A percentile compares a stretch with the other conserved stretches of the same genome.
Conservation (phyloP, 2,888 invertebrate species). For the Anoncus sp. region DNA sequence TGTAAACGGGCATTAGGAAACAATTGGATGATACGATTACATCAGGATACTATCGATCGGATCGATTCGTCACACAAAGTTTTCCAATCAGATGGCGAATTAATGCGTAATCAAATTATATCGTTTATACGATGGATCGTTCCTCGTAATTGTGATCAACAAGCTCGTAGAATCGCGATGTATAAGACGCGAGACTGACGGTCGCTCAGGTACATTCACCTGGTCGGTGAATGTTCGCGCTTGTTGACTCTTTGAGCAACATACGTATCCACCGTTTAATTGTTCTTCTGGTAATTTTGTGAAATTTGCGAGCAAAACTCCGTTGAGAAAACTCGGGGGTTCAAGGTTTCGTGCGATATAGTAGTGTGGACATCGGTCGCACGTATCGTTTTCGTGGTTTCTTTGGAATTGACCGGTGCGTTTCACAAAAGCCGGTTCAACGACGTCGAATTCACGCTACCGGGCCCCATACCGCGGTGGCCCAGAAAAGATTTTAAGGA, state of each 20-base stretch:
- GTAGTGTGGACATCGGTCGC: neutral
- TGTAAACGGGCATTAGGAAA: neutral
- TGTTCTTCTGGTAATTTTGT: conserved; percentile 23
- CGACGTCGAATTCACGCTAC: conserved; percentile 4
- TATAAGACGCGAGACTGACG: conserved; percentile 23
- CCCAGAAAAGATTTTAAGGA: conserved; percentile 21
- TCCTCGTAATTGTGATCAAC: conserved; percentile 21
- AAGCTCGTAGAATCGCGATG: conserved; percentile 15
- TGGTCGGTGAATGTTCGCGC: conserved; percentile 42
- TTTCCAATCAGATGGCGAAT: neutral
- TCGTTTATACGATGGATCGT: neutral
- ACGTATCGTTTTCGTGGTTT: conserved; percentile 29
- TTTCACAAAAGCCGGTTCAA: conserved; percentile 35
- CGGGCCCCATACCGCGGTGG: conserved; percentile 15
- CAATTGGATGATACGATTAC: neutral
- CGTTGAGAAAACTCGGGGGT: neutral
- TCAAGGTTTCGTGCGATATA: conserved; percentile 9
- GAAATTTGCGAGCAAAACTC: too few relatives aligned
- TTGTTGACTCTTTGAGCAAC: conserved; percentile 26
- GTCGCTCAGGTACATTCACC: conserved; percentile 56
- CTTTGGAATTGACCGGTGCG: conserved; percentile 3
- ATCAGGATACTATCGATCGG: neutral
- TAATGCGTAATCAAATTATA: neutral
- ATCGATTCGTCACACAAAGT: neutral
- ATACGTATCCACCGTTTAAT: conserved; percentile 20